These are phyloP conservation scores for Cantharis rufa DNA, from an alignment of 2,888 invertebrate species.

Conservation along the genomic window DNA sequence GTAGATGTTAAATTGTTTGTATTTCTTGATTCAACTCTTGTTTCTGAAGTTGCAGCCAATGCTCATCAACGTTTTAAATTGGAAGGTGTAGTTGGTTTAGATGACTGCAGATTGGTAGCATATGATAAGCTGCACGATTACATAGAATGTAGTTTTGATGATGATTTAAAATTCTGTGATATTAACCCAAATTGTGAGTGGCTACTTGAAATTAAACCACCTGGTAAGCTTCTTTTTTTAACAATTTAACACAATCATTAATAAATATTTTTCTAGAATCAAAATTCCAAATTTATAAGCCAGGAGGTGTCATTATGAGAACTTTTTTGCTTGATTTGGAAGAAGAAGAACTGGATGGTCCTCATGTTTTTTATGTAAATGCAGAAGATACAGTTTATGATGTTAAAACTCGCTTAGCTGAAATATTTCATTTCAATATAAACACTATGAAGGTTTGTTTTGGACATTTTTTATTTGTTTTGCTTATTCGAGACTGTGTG, in stretches of 20 bases:
- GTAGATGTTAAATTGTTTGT: slow-evolving; percentile 63
- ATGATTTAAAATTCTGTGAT: slow-evolving; percentile 57
- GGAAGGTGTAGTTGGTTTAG: slow-evolving; percentile 62
- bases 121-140: slow-evolving; percentile 68
- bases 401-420: slow-evolving; percentile 62
- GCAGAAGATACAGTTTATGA: slow-evolving; percentile 61
- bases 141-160: slow-evolving; percentile 71
- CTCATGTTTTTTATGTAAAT: slow-evolving; percentile 64
- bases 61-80: slow-evolving; percentile 65
- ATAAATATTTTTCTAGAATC: slow-evolving; percentile 38
- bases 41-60: slow-evolving; percentile 61
- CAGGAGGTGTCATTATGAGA: slow-evolving; percentile 65
- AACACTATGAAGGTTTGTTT: slow-evolving; percentile 15
- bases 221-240: slow-evolving; percentile 46
- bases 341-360: slow-evolving; percentile 65
- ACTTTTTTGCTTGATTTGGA: slow-evolving; percentile 66
- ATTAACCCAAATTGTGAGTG: slow-evolving; percentile 62
- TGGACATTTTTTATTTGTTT: not conserved
- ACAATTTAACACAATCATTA: not conserved
- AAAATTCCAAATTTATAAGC: slow-evolving; percentile 65
- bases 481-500: not conserved
- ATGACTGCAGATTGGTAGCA: slow-evolving; percentile 72
- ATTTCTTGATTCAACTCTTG: slow-evolving; percentile 63
- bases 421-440: slow-evolving; percentile 55
- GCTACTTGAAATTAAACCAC: slow-evolving; percentile 69